These are phyloP conservation scores for Campopleginae sp. DNA, from an alignment of 2,888 invertebrate genomes.

Conservation along the genomic window DNA sequence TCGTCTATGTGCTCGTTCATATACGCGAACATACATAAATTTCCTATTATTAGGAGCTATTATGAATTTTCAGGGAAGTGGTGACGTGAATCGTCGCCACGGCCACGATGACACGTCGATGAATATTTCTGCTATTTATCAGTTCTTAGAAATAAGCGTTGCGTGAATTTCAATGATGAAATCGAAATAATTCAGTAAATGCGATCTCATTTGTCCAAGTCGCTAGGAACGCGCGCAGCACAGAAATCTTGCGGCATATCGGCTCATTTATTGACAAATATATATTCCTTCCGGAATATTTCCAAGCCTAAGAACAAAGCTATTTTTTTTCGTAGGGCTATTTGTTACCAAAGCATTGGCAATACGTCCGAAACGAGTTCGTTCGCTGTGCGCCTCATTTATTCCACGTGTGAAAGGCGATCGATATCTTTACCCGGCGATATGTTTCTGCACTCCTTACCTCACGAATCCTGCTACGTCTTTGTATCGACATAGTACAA, in stretches of 20 bases:
- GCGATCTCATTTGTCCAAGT: not conserved
- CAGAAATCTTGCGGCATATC: not conserved
- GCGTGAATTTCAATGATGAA: not conserved
- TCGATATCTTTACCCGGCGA: slow-evolving; percentile 46
- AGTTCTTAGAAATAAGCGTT: not conserved
- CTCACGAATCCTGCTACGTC: not conserved
- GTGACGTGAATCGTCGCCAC: not conserved
- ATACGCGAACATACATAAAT: slow-evolving; percentile 3
- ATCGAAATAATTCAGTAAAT: slow-evolving; percentile 3
- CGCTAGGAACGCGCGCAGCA: not conserved
- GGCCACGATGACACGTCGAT: not conserved
- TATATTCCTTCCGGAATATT: not conserved
- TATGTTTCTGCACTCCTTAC: slow-evolving; percentile 7
- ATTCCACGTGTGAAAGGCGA: slow-evolving; percentile 41
- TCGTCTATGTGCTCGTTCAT: not conserved
- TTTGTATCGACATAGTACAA: slow-evolving; percentile 2
- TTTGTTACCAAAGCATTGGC: slow-evolving; percentile 21
- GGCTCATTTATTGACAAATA: not conserved
- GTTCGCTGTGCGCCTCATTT: slow-evolving; percentile 57
- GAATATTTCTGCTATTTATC: not conserved
- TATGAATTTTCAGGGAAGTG: slow-evolving; percentile 4
- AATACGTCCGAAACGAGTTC: slow-evolving; percentile 36
- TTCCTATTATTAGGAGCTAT: not conserved
- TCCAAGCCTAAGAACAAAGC: not conserved
- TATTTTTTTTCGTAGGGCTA: not conserved